These are phyloP conservation scores for Macrostomum cliftonense DNA, from an alignment of 2,888 invertebrate species.

Conservation along the genomic window DNA sequence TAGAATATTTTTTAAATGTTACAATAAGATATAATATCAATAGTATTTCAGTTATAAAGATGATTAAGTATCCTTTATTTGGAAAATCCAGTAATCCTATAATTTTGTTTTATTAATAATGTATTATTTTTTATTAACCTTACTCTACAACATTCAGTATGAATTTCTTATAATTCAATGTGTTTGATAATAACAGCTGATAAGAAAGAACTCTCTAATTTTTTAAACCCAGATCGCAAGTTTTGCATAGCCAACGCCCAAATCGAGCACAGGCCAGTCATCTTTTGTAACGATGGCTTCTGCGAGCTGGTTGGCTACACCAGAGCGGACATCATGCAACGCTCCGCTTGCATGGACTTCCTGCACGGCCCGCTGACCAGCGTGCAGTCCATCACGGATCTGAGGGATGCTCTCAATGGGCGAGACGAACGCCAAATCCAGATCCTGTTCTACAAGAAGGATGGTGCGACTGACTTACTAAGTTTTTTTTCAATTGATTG, in stretches of 20 bases:
- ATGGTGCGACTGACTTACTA: constrained; percentile 45
- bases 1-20: too few species aligned
- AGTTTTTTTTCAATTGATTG: too few species aligned
- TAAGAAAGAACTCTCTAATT: too few species aligned
- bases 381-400: constrained; percentile 50
- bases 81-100: too few species aligned
- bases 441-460: constrained; percentile 59
- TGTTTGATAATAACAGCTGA: too few species aligned
- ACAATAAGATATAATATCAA: too few species aligned
- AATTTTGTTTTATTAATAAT: too few species aligned
- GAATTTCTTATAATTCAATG: too few species aligned
- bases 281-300: constrained; percentile 65
- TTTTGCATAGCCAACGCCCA: constrained; percentile 63
- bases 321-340: constrained; percentile 61
- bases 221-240: constrained; percentile 48
- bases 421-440: constrained; percentile 59
- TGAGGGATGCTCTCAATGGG: constrained; percentile 52
- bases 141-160: too few species aligned
- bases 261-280: constrained; percentile 51
- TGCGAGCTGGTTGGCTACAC: constrained; percentile 57
- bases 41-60: too few species aligned
- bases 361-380: constrained; percentile 59
- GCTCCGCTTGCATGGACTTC: constrained; percentile 56
- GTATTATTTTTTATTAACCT: too few species aligned
- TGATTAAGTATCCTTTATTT: too few species aligned